phyloP scores from a whole-genome alignment of 2,888 invertebrate genomes.

The Eupithecia exiguata region DNA sequence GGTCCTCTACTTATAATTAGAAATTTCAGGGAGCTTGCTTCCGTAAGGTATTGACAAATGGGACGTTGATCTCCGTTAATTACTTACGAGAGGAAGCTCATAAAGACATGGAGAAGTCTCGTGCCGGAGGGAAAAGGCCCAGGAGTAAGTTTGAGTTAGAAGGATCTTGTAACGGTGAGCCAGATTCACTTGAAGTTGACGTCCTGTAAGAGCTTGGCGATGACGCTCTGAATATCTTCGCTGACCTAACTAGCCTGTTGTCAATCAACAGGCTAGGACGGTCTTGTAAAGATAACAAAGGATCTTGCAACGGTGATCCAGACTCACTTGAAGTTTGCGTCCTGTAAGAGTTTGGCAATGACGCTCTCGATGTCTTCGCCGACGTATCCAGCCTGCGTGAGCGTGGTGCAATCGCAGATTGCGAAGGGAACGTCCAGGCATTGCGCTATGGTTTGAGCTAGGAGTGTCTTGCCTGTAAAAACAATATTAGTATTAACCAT shows the following conservation, averaged over 20 bases:
- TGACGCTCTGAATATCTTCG: constrained; percentile 99
- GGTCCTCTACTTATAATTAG: background rate
- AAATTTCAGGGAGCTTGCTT: background rate
- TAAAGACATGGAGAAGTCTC: background rate
- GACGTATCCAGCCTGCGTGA: constrained; percentile 98
- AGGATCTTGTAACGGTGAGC: background rate
- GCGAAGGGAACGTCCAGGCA: constrained; percentile 99
- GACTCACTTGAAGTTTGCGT: constrained; percentile 93
- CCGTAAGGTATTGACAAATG: background rate
- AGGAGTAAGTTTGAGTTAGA: background rate
- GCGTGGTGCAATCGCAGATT: constrained; percentile 98
- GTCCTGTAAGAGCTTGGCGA: constrained; percentile 97
- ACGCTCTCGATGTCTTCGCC: constrained; percentile 99
- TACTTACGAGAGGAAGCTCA: background rate
- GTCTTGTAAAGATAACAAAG: no score
- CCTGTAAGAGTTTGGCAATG: constrained; percentile 97
- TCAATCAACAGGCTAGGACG: no score
- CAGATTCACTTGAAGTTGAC: constrained; percentile 91
- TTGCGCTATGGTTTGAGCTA: constrained; percentile 98
- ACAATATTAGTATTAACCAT: background rate
- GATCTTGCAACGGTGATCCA: background rate
- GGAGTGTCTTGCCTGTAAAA: constrained; percentile 93
- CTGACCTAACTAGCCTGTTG: constrained; percentile 99
- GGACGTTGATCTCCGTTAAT: background rate
- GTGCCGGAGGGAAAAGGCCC: no score